Base-by-base conservation (phyloP, 2,797 vertebrate species). In the Danio kyathit region DNA sequence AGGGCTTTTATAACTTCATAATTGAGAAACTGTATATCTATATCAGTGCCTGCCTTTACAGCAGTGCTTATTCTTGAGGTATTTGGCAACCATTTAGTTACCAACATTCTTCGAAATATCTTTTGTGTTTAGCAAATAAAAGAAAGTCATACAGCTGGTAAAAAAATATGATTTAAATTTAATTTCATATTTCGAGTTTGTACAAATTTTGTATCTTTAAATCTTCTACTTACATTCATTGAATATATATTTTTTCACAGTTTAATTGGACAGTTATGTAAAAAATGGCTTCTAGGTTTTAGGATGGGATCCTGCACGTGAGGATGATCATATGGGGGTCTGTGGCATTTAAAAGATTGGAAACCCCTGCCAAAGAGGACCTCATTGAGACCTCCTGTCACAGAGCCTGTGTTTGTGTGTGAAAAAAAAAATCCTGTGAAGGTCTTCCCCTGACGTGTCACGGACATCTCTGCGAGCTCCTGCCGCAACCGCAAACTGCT, bases 401-500 rank as follows among this genome's bases (percentile, higher is more conserved):
- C n/a, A 56, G 41, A 19, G 13, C 38, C n/a, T 61, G 38, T 79
- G 16, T 71, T 3, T 71, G 46, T 52, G 59, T 71, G 59, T 41
- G 21, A 19, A 43, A 4, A 61, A 61, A 60, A 60, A 40, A 6
- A 61, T 43, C 14, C 46, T 29, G 67, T 73, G 48, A 80, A 44
- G 63, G 51, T 59, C 72, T 79, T 66, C 52, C 60, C 44, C 70
- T 73, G 54, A 70, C n/a, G 19, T 40, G 60, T 38, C 49, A 41
- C 16, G 7, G 54, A 70, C 72, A 81, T 61, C 43, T 60, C 52
- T 43, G 44, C 64, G 60, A 59, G 60, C 52, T 67, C 46, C 21
- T n/a, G 17, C 16, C 48, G 89, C 91, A 89, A 88, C 89, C 89
- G 85, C 87, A 88, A 88, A 90, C 89, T 46, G 57, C 41, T 73